Evolutionary conservation across 2,113 vertebrate species (phyloP).

Genomic region (Pardalotus punctatus): DNA sequence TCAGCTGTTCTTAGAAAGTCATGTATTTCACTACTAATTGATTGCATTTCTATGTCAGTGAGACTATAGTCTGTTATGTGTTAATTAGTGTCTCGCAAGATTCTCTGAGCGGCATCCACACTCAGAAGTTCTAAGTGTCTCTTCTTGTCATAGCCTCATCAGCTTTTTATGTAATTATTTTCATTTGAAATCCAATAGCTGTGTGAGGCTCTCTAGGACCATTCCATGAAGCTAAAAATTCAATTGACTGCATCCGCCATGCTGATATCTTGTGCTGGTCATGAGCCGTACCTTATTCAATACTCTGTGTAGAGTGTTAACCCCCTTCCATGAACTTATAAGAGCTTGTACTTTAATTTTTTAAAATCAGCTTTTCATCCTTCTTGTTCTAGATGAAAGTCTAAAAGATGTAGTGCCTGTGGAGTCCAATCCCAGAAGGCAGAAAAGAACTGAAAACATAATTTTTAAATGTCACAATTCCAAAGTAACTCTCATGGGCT

Average conservation of each 20-base stretch:
- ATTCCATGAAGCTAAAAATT: not conserved
- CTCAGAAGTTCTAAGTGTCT: not conserved
- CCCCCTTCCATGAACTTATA: rapidly evolving
- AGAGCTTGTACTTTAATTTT: not conserved
- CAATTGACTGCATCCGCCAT: not conserved
- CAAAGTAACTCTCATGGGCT: not conserved
- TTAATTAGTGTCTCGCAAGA: constrained; percentile 17
- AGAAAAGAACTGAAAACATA: not conserved
- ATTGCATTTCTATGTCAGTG: constrained; percentile 3
- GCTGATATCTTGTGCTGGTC: not conserved
- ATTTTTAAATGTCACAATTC: not conserved
- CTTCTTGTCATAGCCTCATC: not conserved
- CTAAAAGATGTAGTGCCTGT: not conserved
- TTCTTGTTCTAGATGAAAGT: not conserved
- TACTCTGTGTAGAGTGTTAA: not conserved
- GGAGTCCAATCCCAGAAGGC: not conserved
- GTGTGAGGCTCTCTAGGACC: not conserved
- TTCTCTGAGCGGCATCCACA: not conserved
- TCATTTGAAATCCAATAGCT: not conserved
- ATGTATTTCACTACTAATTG: constrained; percentile 4
- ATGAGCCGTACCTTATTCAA: not conserved
- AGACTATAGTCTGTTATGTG: not conserved
- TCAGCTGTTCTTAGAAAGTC: not conserved
- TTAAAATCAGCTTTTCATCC: not conserved
- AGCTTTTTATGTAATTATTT: not conserved